These are phyloP conservation scores for Amphiprion ocellaris DNA, from an alignment of 2,113 vertebrate species.

Conservation along the genomic window DNA sequence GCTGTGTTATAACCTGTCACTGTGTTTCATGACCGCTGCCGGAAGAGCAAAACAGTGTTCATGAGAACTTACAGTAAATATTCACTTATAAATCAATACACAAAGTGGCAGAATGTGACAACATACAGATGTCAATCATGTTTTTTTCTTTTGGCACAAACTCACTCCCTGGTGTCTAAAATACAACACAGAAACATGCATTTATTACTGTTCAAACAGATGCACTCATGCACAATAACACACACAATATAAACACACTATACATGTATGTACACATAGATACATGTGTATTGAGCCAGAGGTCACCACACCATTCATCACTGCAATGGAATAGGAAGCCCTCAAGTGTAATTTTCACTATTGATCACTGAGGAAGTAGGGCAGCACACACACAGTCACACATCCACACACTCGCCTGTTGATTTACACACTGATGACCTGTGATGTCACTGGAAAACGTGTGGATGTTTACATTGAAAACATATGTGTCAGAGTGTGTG, in stretches of 20 bases:
- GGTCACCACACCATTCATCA: conserved; percentile 4
- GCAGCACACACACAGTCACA: conserved; percentile 16
- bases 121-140: too few relatives aligned
- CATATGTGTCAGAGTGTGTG: background rate
- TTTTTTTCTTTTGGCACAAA: background rate
- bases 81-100: too few relatives aligned
- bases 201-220: too few relatives aligned
- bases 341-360: conserved; percentile 45
- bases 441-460: conserved; percentile 30
- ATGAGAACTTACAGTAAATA: too few relatives aligned
- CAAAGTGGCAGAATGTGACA: too few relatives aligned
- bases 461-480: background rate
- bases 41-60: too few relatives aligned
- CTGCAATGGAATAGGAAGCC: conserved; percentile 20
- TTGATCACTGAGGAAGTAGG: conserved; percentile 43
- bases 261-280: background rate
- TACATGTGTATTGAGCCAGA: conserved; percentile 7
- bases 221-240: background rate
- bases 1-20: too few relatives aligned
- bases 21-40: too few relatives aligned
- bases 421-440: background rate
- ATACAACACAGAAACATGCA: background rate
- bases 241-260: background rate
- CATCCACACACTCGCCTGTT: conserved; percentile 2
- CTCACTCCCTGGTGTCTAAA: background rate